These are phyloP conservation scores for Oncorhynchus masou DNA, from an alignment of 2,113 vertebrate genomes.

Conservation along the genomic window DNA sequence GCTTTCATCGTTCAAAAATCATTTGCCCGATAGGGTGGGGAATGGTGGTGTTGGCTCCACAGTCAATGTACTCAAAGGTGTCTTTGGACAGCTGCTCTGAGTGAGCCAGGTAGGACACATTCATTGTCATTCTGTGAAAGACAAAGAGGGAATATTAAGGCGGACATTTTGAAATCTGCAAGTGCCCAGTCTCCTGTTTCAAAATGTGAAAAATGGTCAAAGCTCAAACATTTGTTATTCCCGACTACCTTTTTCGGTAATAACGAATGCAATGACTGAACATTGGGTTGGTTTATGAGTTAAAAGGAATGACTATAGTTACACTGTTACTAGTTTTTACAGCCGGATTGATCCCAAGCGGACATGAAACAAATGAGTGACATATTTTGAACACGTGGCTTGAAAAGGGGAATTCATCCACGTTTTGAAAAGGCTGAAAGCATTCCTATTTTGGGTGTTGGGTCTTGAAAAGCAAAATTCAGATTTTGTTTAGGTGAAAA, in stretches of 20 bases:
- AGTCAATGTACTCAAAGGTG: slow-evolving; percentile 84
- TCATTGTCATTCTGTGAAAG: slow-evolving; percentile 79
- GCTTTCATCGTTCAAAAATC: background rate
- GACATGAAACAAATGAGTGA: background rate
- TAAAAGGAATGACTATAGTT: background rate
- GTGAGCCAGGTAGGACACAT: slow-evolving; percentile 77
- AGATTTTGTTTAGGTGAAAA: no score
- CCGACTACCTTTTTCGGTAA: no score
- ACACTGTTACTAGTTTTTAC: slow-evolving; percentile 1
- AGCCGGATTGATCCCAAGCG: background rate
- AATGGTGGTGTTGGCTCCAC: slow-evolving; percentile 73
- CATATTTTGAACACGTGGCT: no score
- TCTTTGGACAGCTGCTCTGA: slow-evolving; percentile 79
- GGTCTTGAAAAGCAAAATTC: no score
- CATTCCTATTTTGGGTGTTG: no score
- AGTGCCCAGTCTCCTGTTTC: background rate
- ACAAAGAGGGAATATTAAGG: background rate
- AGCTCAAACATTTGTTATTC: background rate
- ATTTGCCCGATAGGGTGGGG: slow-evolving; percentile 50
- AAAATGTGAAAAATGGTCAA: background rate
- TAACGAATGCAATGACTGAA: background rate
- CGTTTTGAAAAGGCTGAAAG: no score
- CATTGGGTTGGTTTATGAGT: slow-evolving; percentile 7
- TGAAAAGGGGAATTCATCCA: no score
- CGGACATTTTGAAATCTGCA: background rate